Evolutionary conservation across 2,113 vertebrate genomes (phyloP), one percentile per base, ranked within the genome.

Genomic region (Synodontis membranacea): DNA sequence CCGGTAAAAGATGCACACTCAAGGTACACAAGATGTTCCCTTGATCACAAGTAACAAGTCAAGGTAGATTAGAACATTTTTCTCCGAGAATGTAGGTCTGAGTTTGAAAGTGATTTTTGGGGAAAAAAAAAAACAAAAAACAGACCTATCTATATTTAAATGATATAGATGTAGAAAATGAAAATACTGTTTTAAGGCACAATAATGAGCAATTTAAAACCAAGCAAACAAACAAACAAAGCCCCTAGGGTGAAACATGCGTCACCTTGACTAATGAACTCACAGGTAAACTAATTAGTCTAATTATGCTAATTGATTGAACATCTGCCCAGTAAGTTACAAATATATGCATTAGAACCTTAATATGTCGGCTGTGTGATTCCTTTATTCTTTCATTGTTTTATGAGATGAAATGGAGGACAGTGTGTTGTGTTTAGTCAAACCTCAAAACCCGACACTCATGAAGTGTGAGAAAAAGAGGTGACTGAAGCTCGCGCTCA

Each of bases 371-470:
- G 23, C 23, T 66, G 31, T 34, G 14, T 62, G 31, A 17, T 34
- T 5, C 37, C 7, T 72, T 74, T 1, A 74, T 25, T 37, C 5
- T 37, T 70, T 70, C 25, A 42, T 44, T 75, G 0, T 44, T n/a
- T 28, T n/a, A 12, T 46, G 39, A 75, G 12, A 14, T 28, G 42
- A 28, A 75, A 75, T 46, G 70, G 4, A 42, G 37, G 19, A 25
- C 2, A 42, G 2, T 42, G 23, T 28, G 70, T 2, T 75, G 39
- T 12, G 72, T 72, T 72, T 9, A 72, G 19, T 42, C 25, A 28
- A 75, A 75, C 72, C 72, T 75, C 72, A 46, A 48, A 75, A 28
- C 72, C 72, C 42, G 42, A 75, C 72, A 25, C 39, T 46, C 42
- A n/a, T n/a, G 4, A 46, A 75, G 72, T 48, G 72, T 75, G 72